A percentile compares a stretch with the other conserved stretches of the same genome.
These are phyloP conservation scores for Meteorus cinctellus DNA, from an alignment of 2,888 invertebrate species.

Conservation along the genomic window DNA sequence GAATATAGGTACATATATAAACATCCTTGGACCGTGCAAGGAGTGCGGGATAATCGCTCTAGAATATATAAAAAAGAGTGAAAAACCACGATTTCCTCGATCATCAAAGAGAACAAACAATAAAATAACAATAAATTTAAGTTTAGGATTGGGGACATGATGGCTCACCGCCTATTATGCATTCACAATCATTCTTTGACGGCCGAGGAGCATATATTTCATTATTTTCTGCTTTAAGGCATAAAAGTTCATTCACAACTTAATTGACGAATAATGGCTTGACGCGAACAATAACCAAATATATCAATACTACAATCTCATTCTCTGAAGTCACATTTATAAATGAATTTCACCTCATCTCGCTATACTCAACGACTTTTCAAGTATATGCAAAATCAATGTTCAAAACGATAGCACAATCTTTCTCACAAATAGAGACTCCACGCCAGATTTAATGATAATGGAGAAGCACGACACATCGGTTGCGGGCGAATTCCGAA, in stretches of 20 bases:
- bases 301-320: not conserved
- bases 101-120: conserved; percentile 5
- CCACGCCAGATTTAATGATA: not conserved
- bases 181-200: conserved; percentile 8
- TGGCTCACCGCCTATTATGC: conserved; percentile 1
- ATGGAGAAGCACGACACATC: not conserved
- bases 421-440: conserved; percentile 5
- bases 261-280: not conserved
- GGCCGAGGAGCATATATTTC: not conserved
- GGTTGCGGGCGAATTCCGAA: not conserved
- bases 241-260: conserved; percentile 2
- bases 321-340: not conserved
- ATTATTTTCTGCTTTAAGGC: conserved; percentile 1
- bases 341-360: not conserved
- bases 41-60: conserved; percentile 51
- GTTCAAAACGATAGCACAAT: not conserved
- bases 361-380: not conserved
- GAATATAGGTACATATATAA: conserved; percentile 60
- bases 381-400: not conserved
- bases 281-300: not conserved
- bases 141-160: not conserved
- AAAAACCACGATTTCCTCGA: conserved; percentile 20
- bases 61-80: conserved; percentile 52
- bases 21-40: conserved; percentile 57
- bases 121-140: not conserved